A percentile compares a stretch with the other conserved stretches of the same genome.
Evolutionary conservation across 2,113 vertebrate species (phyloP).

Genomic region (Corvus cornix): DNA sequence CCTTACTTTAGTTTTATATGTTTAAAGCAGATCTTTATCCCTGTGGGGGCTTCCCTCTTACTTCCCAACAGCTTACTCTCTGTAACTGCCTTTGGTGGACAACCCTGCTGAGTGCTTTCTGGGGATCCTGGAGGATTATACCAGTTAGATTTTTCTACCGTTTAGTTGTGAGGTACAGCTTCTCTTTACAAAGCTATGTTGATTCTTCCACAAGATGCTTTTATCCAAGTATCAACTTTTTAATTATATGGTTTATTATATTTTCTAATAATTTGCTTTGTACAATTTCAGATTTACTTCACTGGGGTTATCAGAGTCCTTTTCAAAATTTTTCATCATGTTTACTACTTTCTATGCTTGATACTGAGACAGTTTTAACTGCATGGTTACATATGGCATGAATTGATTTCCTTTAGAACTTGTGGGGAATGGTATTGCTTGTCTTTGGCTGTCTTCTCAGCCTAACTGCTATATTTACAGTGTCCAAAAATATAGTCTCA

Average conservation of each 20-base stretch:
- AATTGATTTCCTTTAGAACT: conserved; percentile 2
- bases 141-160: neutral
- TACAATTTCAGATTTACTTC: neutral
- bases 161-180: neutral
- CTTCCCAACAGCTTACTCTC: neutral
- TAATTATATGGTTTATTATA: neutral
- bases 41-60: neutral
- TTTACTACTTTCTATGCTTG: neutral
- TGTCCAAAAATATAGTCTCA: neutral
- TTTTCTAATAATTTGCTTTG: neutral
- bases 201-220: neutral
- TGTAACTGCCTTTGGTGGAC: neutral
- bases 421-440: neutral
- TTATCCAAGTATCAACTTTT: neutral
- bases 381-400: neutral
- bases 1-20: neutral
- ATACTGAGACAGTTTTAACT: neutral
- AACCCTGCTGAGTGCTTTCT: neutral
- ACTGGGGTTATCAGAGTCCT: neutral
- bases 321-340: neutral
- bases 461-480: neutral
- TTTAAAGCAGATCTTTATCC: neutral
- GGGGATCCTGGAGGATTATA: neutral
- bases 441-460: neutral
- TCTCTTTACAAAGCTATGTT: neutral